phyloP scores from a whole-genome alignment of 2,113 vertebrate species.

The Mustela lutreola region DNA sequence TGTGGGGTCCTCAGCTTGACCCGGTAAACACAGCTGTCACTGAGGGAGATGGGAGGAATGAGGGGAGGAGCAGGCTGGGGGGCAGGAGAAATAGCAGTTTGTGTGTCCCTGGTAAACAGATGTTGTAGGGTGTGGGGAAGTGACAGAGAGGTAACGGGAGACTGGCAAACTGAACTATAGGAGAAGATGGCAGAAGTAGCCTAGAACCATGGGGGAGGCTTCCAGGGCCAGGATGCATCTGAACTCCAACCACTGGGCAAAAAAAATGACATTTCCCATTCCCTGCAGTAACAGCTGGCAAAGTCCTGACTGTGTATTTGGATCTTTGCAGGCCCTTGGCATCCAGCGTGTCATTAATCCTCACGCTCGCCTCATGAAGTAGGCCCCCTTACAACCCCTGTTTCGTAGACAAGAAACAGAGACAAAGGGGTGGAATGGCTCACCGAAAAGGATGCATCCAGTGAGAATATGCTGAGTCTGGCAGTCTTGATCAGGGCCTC shows the following conservation, averaged over 20 bases:
- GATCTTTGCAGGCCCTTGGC: neutral
- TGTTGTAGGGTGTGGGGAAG: neutral
- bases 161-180: accelerated
- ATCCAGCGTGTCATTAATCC: neutral
- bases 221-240: neutral
- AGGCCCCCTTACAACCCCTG: no score
- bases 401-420: neutral
- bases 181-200: neutral
- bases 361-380: accelerated
- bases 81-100: neutral
- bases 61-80: neutral
- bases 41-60: neutral
- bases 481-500: neutral
- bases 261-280: neutral
- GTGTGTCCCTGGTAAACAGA: neutral
- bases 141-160: neutral
- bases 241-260: neutral
- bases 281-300: accelerated
- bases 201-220: neutral
- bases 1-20: neutral
- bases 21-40: neutral
- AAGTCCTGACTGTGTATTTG: neutral
- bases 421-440: neutral
- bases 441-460: neutral
- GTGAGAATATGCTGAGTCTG: neutral